Conservation (phyloP, 2,113 vertebrate species). For the Phrynocephalus versicolor region DNA sequence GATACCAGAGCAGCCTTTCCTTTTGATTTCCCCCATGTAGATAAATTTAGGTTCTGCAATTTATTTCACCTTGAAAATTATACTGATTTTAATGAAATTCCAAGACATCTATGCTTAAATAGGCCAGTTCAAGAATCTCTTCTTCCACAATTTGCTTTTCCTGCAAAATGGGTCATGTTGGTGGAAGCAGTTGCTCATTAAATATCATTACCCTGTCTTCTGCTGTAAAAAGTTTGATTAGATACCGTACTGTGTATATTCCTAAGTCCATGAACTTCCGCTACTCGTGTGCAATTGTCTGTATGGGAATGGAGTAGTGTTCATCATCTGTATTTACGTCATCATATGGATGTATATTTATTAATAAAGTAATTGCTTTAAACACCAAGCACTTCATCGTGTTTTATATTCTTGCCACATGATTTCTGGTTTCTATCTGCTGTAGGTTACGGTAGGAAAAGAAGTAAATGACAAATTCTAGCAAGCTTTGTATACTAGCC, state of each 20-base stretch:
- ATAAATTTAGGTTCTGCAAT: conserved; percentile 60
- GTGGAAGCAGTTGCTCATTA: conserved; percentile 68
- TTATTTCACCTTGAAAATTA: conserved; percentile 63
- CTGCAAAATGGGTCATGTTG: conserved; percentile 69
- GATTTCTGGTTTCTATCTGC: background rate
- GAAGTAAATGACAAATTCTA: background rate
- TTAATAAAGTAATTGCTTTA: conserved; percentile 85
- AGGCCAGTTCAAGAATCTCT: conserved; percentile 72
- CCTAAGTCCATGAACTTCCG: conserved; percentile 83
- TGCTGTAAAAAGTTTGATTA: conserved; percentile 84
- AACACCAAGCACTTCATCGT: conserved; percentile 45
- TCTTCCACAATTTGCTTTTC: conserved; percentile 68
- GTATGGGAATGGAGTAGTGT: conserved; percentile 86
- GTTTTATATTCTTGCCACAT: conserved; percentile 29
- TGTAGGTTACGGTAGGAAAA: background rate
- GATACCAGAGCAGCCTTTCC: conserved; percentile 66
- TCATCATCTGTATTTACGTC: conserved; percentile 84
- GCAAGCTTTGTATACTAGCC: background rate
- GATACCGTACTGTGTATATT: conserved; percentile 85
- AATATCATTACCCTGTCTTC: conserved; percentile 76
- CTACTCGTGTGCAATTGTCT: conserved; percentile 86
- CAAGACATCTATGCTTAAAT: conserved; percentile 48
- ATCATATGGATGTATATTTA: conserved; percentile 87
- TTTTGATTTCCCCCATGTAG: conserved; percentile 53
- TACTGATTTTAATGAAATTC: conserved; percentile 45